Evolutionary conservation across 2,888 invertebrate species (phyloP).

Genomic region (Andricus curvator): DNA sequence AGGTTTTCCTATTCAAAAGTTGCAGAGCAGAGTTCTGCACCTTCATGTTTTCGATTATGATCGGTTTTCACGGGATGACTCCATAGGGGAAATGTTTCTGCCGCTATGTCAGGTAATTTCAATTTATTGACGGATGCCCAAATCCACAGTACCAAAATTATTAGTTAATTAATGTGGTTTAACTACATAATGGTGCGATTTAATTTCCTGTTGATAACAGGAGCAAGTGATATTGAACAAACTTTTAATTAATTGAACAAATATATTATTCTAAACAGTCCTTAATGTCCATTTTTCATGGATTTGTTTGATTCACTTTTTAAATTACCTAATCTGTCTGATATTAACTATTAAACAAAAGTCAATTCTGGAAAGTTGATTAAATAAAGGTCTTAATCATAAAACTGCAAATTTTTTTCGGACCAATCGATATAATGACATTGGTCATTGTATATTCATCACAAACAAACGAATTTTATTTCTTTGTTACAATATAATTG

Average conservation of each 20-base stretch:
- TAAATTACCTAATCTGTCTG: no score
- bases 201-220: background rate
- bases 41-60: constrained; percentile 97
- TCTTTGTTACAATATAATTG: no score
- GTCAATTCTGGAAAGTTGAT: no score
- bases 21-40: constrained; percentile 94
- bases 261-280: background rate
- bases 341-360: no score
- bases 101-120: constrained; percentile 91
- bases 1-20: constrained; percentile 94
- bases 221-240: background rate
- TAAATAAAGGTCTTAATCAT: no score
- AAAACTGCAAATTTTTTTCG: background rate
- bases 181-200: background rate
- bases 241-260: background rate
- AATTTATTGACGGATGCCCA: constrained; percentile 17
- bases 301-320: no score
- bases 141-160: background rate
- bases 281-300: background rate
- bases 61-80: constrained; percentile 95
- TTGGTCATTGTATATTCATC: no score
- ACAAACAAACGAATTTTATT: no score
- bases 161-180: background rate
- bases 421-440: no score
- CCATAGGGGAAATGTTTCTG: constrained; percentile 95